phyloP scores from a whole-genome alignment of 2,113 vertebrate species.

The Eptatretus burgeri region DNA sequence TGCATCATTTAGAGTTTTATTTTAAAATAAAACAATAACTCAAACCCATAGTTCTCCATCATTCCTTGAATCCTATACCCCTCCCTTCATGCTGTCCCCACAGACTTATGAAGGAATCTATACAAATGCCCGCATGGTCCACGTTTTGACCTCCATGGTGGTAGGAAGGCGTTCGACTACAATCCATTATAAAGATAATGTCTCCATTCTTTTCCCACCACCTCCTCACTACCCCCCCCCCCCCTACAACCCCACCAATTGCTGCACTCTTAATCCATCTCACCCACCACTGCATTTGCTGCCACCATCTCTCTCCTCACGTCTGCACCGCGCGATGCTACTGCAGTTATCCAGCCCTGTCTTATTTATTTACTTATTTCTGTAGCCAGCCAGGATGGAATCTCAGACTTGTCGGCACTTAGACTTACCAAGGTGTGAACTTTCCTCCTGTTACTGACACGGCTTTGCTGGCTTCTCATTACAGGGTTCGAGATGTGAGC shows the following conservation, averaged over 20 bases:
- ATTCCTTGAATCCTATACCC: too few species aligned
- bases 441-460: neutral
- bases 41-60: too few species aligned
- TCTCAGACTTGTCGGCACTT: neutral
- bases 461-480: constrained; percentile 10
- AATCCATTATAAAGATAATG: neutral
- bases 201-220: neutral
- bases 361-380: neutral
- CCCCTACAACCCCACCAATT: too few species aligned
- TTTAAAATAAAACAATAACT: too few species aligned
- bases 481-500: constrained; percentile 93
- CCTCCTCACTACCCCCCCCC: too few species aligned
- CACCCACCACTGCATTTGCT: neutral
- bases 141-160: constrained; percentile 91
- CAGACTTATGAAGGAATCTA: constrained; percentile 93
- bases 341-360: neutral
- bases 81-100: constrained; percentile 12
- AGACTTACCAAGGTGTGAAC: neutral
- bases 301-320: neutral
- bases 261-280: neutral
- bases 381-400: neutral
- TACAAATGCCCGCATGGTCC: constrained; percentile 98
- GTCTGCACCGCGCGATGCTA: neutral
- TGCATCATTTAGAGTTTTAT: too few species aligned
- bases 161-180: constrained; percentile 26